Evolutionary conservation across 2,888 invertebrate genomes (phyloP), one percentile per base, ranked within the genome.

Genomic region (Anagyrus pseudococci): DNA sequence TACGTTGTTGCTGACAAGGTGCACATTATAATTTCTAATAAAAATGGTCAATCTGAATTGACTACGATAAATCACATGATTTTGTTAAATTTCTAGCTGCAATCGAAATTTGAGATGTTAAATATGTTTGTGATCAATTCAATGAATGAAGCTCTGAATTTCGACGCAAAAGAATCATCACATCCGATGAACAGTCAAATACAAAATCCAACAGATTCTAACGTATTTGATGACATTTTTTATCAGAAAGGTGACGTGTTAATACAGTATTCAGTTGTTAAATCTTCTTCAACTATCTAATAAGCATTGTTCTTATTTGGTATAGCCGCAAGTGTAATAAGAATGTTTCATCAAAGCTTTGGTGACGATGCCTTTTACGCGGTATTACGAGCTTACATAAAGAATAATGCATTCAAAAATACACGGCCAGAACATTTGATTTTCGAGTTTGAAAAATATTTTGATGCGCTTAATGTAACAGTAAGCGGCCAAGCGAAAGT

Each of bases 351-450:
- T 44, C 83, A 85, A 65, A 69, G 73, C 20, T 62, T 77, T 7
- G 72, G 72, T 0, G 17, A 64, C 1, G 17, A 58, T 3, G 50
- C 67, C 13, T 73, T 74, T 15, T 26, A 44, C 3, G 55, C 41
- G 2, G 74, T 69, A 1, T 58, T 77, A 4, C 58, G 64, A 3
- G 41, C 53, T 15, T 92, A 92, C 77, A n/a, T n/a, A n/a, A n/a
- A n/a, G n/a, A n/a, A n/a, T 13, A 37, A 37, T 37, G 2, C 10
- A 37, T 37, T 13, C 33, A 10, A 8, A 8, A 75, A 77, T 2
- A 93, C 90, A 75, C 90, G 88, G 63, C 94, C 96, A 75, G 89
- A 93, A 74, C 91, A 96, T 79, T 84, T 96, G 0, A 95, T 94
- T 94, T 79, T 83, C n/a, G 87, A 90, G 20, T 82, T 96, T 53